These are phyloP conservation scores for Distichodus sexfasciatus DNA, from an alignment of 2,797 vertebrate species.

Conservation along the genomic window DNA sequence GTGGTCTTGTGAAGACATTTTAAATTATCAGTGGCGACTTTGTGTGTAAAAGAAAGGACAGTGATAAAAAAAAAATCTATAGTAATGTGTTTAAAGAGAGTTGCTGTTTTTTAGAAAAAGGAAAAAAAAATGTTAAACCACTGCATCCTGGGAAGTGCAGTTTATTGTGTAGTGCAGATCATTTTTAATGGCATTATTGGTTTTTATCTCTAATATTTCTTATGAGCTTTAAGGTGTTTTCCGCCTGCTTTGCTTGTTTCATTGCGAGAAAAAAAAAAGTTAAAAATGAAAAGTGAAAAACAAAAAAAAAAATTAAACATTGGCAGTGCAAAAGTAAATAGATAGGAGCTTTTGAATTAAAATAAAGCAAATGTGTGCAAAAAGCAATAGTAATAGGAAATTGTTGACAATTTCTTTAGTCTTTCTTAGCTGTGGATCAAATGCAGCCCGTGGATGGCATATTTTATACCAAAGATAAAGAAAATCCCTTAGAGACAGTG, in stretches of 20 bases:
- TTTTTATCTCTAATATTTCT: slow-evolving; percentile 89
- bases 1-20: slow-evolving; percentile 87
- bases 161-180: slow-evolving; percentile 80
- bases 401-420: slow-evolving; percentile 98
- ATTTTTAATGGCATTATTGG: slow-evolving; percentile 85
- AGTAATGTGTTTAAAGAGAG: slow-evolving; percentile 72
- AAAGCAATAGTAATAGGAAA: slow-evolving; percentile 99
- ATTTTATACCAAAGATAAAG: slow-evolving; percentile 99
- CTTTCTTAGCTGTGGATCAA: slow-evolving; percentile 95
- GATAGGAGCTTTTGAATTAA: slow-evolving; percentile 85
- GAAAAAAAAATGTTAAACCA: slow-evolving; percentile 67
- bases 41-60: slow-evolving; percentile 76
- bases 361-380: slow-evolving; percentile 71
- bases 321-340: slow-evolving; percentile 65
- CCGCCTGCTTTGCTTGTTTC: slow-evolving; percentile 94
- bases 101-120: slow-evolving; percentile 78
- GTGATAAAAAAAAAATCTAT: slow-evolving; percentile 61
- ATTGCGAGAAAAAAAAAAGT: slow-evolving; percentile 79
- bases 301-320: slow-evolving; percentile 50
- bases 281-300: slow-evolving; percentile 46
- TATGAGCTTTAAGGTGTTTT: slow-evolving; percentile 88
- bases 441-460: slow-evolving; percentile 91
- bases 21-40: slow-evolving; percentile 84
- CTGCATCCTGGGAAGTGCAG: slow-evolving; percentile 85
- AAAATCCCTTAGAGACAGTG: slow-evolving; percentile 83